These are phyloP conservation scores for Neotoxoptera formosana DNA, from an alignment of 1,140 invertebrate species.

Conservation along the genomic window DNA sequence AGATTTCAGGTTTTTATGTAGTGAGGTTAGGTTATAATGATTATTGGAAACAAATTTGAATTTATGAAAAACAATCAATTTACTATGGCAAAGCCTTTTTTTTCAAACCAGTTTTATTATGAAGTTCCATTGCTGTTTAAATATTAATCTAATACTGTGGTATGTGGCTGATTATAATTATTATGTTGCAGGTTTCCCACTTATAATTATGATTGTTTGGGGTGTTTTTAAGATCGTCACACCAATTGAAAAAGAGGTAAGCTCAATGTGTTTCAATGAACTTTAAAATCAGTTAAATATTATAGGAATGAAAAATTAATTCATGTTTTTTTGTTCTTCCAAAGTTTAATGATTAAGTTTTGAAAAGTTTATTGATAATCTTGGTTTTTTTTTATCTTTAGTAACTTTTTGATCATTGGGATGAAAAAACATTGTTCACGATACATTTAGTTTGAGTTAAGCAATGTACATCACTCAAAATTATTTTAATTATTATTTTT, in stretches of 20 bases:
- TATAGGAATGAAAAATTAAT: neutral
- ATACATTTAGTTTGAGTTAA: neutral
- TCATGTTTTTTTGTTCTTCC: neutral
- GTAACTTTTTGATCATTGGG: neutral
- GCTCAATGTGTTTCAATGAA: neutral
- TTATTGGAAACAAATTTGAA: no score
- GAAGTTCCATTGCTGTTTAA: neutral
- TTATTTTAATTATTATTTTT: neutral
- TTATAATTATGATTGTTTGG: slow-evolving; percentile 74
- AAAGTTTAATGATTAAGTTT: slow-evolving; percentile 6
- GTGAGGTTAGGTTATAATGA: no score
- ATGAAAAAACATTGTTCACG: neutral
- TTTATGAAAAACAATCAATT: no score
- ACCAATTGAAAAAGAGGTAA: slow-evolving; percentile 61
- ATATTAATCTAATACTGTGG: neutral
- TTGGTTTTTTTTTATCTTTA: slow-evolving; percentile 22
- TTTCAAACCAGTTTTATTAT: no score
- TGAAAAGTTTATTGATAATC: neutral
- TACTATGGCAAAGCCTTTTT: no score
- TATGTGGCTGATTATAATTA: neutral
- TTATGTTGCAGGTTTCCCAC: slow-evolving; percentile 71
- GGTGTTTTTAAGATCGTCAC: slow-evolving; percentile 69
- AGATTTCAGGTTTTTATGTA: no score
- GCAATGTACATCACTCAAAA: neutral
- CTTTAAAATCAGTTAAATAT: neutral